These are phyloP conservation scores for Xiphophorus maculatus DNA, from an alignment of 2,113 vertebrate genomes.

Conservation along the genomic window DNA sequence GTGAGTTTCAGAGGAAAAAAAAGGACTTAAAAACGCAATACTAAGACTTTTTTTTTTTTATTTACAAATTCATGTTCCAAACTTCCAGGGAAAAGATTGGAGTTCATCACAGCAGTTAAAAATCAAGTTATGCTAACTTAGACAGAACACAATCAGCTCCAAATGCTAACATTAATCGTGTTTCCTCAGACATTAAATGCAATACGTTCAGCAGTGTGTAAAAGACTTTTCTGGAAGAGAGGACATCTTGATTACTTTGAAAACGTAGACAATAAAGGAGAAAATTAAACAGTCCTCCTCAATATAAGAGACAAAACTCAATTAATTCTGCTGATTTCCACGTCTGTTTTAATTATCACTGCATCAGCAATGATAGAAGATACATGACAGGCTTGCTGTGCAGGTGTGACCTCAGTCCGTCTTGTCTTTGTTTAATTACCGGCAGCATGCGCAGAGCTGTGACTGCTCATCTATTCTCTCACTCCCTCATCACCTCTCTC, in stretches of 20 bases:
- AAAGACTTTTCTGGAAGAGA: neutral
- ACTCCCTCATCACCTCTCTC: slow-evolving; percentile 25
- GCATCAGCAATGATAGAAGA: slow-evolving; percentile 69
- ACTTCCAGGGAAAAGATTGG: neutral
- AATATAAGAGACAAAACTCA: slow-evolving; percentile 34
- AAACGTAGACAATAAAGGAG: slow-evolving; percentile 12
- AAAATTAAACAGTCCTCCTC: slow-evolving; percentile 20
- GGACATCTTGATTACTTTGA: slow-evolving; percentile 12
- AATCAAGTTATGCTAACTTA: neutral
- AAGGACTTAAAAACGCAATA: neutral
- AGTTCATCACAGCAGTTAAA: neutral
- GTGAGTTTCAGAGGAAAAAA: too few species aligned
- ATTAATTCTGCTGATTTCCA: slow-evolving; percentile 62
- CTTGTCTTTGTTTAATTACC: slow-evolving; percentile 67
- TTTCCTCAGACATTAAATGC: neutral
- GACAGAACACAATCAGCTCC: too few species aligned
- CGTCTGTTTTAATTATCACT: slow-evolving; percentile 76
- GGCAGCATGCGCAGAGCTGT: slow-evolving; percentile 37
- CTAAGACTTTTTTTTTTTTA: neutral
- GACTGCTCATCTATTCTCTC: slow-evolving; percentile 17
- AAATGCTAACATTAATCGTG: neutral
- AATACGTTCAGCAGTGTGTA: neutral
- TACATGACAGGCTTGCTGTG: slow-evolving; percentile 42
- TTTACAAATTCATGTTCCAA: neutral
- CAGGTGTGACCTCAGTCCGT: slow-evolving; percentile 63